These are phyloP conservation scores for Megaleporinus macrocephalus DNA, from an alignment of 2,113 vertebrate genomes.

Conservation along the genomic window DNA sequence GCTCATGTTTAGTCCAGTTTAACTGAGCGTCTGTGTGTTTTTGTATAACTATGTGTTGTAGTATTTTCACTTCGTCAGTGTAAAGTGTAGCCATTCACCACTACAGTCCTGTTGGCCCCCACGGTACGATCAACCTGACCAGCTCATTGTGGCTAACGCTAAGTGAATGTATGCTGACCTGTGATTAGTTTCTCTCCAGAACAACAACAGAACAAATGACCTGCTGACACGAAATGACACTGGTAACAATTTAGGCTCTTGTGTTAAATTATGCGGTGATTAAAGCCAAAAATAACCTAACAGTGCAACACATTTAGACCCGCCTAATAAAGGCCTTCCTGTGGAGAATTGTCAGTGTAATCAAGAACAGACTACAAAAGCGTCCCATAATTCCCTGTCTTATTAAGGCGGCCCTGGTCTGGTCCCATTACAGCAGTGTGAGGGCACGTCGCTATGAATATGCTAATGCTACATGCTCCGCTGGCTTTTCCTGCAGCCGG, in stretches of 20 bases:
- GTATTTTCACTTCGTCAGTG: too few species aligned
- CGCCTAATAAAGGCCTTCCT: not conserved
- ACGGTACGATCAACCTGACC: too few species aligned
- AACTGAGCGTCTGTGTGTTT: too few species aligned
- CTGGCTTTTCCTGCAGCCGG: conserved; percentile 37
- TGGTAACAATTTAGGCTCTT: not conserved
- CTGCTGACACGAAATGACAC: not conserved
- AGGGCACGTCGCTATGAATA: conserved; percentile 51
- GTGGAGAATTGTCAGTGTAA: not conserved
- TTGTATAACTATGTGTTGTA: too few species aligned
- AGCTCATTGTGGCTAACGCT: too few species aligned
- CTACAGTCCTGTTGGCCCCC: too few species aligned
- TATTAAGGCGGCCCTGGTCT: not conserved
- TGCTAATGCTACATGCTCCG: conserved; percentile 58
- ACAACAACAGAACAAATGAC: too few species aligned
- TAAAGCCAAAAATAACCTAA: not conserved
- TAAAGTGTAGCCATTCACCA: too few species aligned
- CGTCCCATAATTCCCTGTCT: not conserved
- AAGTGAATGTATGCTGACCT: too few species aligned
- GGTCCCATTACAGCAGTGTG: conserved; percentile 1
- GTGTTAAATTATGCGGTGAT: not conserved
- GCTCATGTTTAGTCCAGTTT: too few species aligned
- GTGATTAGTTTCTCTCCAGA: too few species aligned
- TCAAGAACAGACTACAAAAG: not conserved
- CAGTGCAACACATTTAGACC: not conserved